Conservation (phyloP, 2,888 invertebrate genomes). For the Trichacis sp. region DNA sequence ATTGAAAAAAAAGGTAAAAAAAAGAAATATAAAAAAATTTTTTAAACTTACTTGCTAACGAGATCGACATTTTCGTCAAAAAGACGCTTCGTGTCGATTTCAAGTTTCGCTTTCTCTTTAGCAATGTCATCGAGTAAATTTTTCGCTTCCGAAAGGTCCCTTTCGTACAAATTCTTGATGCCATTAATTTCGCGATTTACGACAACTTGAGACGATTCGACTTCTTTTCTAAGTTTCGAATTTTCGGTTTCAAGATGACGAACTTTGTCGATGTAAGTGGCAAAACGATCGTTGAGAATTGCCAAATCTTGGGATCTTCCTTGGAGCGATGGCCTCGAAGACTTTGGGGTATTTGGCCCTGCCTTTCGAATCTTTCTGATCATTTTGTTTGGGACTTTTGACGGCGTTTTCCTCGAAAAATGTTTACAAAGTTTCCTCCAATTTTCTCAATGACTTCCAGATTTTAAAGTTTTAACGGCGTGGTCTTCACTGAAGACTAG, state of each 20-base stretch:
- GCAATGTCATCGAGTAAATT: slow-evolving; percentile 92
- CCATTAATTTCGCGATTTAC: slow-evolving; percentile 89
- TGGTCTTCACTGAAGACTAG: too few species aligned
- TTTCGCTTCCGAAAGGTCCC: slow-evolving; percentile 90
- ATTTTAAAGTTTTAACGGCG: too few species aligned
- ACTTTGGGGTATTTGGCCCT: too few species aligned
- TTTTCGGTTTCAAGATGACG: slow-evolving; percentile 94
- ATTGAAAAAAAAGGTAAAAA: too few species aligned
- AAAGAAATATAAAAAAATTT: too few species aligned
- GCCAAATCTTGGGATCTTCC: slow-evolving; percentile 85
- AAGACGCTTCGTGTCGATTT: slow-evolving; percentile 90
- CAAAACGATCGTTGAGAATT: slow-evolving; percentile 95
- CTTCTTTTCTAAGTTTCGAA: slow-evolving; percentile 83
- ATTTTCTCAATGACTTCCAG: too few species aligned
- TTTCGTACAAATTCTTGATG: slow-evolving; percentile 92
- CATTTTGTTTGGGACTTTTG: too few species aligned
- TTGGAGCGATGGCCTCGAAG: too few species aligned
- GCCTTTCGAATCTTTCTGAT: too few species aligned
- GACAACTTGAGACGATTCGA: slow-evolving; percentile 87
- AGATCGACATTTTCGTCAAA: slow-evolving; percentile 89
- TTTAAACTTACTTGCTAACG: too few species aligned
- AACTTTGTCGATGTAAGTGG: slow-evolving; percentile 95
- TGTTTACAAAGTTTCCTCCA: too few species aligned
- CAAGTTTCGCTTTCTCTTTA: slow-evolving; percentile 91
- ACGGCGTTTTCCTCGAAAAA: too few species aligned